Evolutionary conservation across 2,113 vertebrate genomes (phyloP).

Genomic region (Sinosuthora webbiana): DNA sequence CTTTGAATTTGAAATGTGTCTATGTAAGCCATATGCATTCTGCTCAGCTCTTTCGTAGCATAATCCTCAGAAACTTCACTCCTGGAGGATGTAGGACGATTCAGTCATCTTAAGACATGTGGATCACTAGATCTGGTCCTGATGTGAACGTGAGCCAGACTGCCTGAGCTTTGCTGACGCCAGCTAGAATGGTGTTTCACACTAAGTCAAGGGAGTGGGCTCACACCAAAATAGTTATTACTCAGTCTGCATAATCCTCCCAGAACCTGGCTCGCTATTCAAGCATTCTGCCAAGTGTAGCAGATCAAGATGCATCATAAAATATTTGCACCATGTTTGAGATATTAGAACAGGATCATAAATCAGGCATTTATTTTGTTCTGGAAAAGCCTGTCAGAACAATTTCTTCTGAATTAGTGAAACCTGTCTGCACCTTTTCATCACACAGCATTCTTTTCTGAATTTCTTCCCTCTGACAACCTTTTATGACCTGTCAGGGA

Average conservation of each 20-base stretch:
- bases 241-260: not conserved
- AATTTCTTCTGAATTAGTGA: not conserved
- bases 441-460: not conserved
- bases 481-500: not conserved
- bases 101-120: not conserved
- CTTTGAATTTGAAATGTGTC: not conserved
- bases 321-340: not conserved
- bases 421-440: not conserved
- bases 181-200: not conserved
- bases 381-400: not conserved
- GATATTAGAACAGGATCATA: not conserved
- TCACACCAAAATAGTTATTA: not conserved
- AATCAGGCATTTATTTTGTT: not conserved
- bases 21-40: not conserved
- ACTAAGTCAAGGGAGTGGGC: not conserved
- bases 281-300: not conserved
- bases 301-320: not conserved
- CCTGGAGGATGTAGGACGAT: not conserved
- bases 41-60: not conserved
- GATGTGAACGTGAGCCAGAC: not conserved
- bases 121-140: not conserved
- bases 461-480: not conserved
- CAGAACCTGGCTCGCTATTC: not conserved
- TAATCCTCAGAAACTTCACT: not conserved
- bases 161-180: not conserved